phyloP scores from a whole-genome alignment of 2,113 vertebrate species.

The Mola mola region DNA sequence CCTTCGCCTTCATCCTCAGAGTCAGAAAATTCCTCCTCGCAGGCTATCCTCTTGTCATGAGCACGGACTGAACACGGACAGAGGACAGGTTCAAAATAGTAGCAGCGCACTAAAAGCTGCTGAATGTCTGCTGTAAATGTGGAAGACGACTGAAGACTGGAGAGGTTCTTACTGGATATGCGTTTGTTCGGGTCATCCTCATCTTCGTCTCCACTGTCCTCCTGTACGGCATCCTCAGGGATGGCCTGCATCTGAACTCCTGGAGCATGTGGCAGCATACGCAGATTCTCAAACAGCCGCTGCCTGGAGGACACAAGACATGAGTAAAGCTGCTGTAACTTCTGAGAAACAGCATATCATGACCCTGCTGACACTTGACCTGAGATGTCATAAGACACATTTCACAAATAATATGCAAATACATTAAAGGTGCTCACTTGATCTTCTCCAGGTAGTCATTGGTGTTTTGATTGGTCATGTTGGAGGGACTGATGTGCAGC shows the following conservation, averaged over 20 bases:
- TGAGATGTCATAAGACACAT: not conserved
- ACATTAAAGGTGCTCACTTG: constrained; percentile 76
- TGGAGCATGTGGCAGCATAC: constrained; percentile 78
- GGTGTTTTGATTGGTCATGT: constrained; percentile 99
- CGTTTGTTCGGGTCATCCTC: constrained; percentile 97
- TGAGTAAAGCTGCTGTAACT: not conserved
- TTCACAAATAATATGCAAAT: not conserved
- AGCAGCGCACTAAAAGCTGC: not conserved
- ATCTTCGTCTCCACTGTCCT: constrained; percentile 96
- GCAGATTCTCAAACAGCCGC: constrained; percentile 76
- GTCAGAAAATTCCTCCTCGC: constrained; percentile 97
- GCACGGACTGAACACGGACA: constrained; percentile 85
- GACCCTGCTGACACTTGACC: too few species aligned
- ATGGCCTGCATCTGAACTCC: constrained; percentile 89
- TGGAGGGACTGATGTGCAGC: constrained; percentile 98
- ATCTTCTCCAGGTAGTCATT: constrained; percentile 99
- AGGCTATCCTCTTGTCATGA: constrained; percentile 97
- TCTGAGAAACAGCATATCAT: too few species aligned
- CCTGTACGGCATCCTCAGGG: constrained; percentile 94
- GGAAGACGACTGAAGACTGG: not conserved
- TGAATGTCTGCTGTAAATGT: not conserved
- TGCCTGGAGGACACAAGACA: constrained; percentile 50
- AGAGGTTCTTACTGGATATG: constrained; percentile 87
- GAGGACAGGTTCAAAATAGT: not conserved
- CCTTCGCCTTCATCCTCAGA: constrained; percentile 93